A percentile compares a stretch with the other conserved stretches of the same genome.
These are phyloP conservation scores for Agonopterix subpropinquella DNA, from an alignment of 2,888 invertebrate species.

Conservation along the genomic window DNA sequence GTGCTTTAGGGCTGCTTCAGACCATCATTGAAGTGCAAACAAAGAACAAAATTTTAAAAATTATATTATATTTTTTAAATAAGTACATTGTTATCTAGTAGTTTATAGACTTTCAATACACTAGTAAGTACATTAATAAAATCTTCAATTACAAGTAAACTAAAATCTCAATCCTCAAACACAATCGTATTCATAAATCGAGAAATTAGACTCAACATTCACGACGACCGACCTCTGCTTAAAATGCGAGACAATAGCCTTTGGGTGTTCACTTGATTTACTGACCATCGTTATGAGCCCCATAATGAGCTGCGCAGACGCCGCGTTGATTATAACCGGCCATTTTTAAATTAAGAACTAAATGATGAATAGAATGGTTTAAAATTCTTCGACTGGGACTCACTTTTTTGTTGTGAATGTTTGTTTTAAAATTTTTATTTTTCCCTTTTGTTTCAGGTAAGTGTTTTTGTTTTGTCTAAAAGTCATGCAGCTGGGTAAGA, in stretches of 20 bases:
- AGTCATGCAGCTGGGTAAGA: too few species aligned
- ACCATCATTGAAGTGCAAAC: too few species aligned
- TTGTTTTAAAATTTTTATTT: constrained; percentile 4
- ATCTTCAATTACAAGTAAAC: too few species aligned
- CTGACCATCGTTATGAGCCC: constrained; percentile 58
- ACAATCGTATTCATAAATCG: background rate
- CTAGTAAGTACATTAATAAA: too few species aligned
- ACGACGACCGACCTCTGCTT: constrained; percentile 17
- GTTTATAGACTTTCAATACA: too few species aligned
- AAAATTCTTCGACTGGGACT: constrained; percentile 11
- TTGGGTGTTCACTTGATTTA: constrained; percentile 65
- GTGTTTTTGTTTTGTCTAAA: constrained; percentile 10
- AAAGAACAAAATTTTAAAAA: too few species aligned
- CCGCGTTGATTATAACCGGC: constrained; percentile 43
- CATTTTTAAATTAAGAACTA: constrained; percentile 59
- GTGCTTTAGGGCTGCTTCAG: too few species aligned
- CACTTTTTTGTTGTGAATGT: constrained; percentile 10
- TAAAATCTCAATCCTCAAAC: too few species aligned
- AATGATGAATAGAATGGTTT: constrained; percentile 33
- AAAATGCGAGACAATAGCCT: constrained; percentile 53
- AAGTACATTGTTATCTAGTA: too few species aligned
- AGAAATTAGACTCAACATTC: background rate
- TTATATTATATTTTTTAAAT: too few species aligned
- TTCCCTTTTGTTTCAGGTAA: constrained; percentile 22
- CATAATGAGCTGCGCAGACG: constrained; percentile 65